Evolutionary conservation across 2,888 invertebrate species (phyloP).

Genomic region (Volucella zonaria): DNA sequence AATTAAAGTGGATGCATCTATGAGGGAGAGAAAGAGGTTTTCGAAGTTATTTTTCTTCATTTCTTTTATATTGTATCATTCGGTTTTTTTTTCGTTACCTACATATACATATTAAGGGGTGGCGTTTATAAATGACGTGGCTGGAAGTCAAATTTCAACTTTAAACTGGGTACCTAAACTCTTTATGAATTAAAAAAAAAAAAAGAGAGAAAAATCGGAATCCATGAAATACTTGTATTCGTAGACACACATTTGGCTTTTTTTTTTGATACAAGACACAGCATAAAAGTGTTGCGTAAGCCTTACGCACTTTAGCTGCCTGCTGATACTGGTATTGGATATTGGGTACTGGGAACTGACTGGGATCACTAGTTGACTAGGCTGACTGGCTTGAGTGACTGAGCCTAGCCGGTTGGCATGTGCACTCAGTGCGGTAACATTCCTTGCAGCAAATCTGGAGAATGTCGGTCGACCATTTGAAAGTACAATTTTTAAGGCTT

Average conservation of each 20-base stretch:
- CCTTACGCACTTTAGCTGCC: slow-evolving; percentile 64
- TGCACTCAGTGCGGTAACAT: slow-evolving; percentile 73
- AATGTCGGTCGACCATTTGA: slow-evolving; percentile 72
- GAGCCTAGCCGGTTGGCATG: slow-evolving; percentile 57
- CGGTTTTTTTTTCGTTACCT: slow-evolving; percentile 33
- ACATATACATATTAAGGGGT: slow-evolving; percentile 16
- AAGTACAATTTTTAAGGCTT: slow-evolving; percentile 72
- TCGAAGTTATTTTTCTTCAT: neutral
- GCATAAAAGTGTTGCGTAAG: slow-evolving; percentile 58
- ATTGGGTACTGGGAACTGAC: too few species aligned
- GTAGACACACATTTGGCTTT: slow-evolving; percentile 14
- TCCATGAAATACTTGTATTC: slow-evolving; percentile 11
- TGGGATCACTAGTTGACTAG: too few species aligned
- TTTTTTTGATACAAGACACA: slow-evolving; percentile 5
- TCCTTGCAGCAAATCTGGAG: slow-evolving; percentile 72
- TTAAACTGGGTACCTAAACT: slow-evolving; percentile 19
- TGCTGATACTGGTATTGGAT: slow-evolving; percentile 3
- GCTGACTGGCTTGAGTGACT: slow-evolving; percentile 32
- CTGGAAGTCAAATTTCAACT: slow-evolving; percentile 30
- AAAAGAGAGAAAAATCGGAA: slow-evolving; percentile 1
- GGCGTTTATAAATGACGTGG: slow-evolving; percentile 27
- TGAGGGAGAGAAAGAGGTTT: slow-evolving; percentile 19
- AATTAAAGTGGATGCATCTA: slow-evolving; percentile 66
- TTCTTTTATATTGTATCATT: slow-evolving; percentile 5
- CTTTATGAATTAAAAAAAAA: neutral